A percentile compares a stretch with the other conserved stretches of the same genome.
Evolutionary conservation across 2,113 vertebrate genomes (phyloP).

Genomic region (Mustela lutreola): DNA sequence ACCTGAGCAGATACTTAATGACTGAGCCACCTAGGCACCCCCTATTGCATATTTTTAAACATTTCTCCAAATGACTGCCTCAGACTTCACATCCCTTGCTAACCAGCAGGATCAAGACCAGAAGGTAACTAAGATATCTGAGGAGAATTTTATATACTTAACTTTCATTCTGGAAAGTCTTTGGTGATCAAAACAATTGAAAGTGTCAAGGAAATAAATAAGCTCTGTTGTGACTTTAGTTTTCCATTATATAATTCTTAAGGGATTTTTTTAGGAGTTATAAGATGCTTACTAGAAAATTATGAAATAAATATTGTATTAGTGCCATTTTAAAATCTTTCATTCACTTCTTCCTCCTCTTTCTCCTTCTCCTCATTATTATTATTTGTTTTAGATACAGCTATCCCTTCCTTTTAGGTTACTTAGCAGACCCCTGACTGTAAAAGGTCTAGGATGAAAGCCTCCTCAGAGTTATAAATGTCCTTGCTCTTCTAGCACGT

Average conservation of each 20-base stretch:
- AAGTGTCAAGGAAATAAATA: neutral
- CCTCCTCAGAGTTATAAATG: neutral
- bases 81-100: neutral
- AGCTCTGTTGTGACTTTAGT: neutral
- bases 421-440: neutral
- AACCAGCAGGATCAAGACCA: neutral
- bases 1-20: too few relatives aligned
- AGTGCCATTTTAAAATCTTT: neutral
- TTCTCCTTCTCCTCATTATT: neutral
- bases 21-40: too few relatives aligned
- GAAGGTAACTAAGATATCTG: neutral
- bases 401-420: neutral
- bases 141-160: neutral
- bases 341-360: neutral
- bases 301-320: slow-evolving; percentile 1
- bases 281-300: neutral
- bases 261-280: neutral
- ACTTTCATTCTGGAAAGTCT: neutral
- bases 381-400: neutral
- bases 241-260: neutral
- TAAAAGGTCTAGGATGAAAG: neutral
- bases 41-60: neutral
- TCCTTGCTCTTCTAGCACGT: neutral
- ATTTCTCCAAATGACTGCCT: neutral
- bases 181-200: neutral